Percentiles rank a stretch among this genome's conserved stretches.
These are phyloP conservation scores for Heterotis niloticus DNA, from an alignment of 2,113 vertebrate species.

Conservation along the genomic window DNA sequence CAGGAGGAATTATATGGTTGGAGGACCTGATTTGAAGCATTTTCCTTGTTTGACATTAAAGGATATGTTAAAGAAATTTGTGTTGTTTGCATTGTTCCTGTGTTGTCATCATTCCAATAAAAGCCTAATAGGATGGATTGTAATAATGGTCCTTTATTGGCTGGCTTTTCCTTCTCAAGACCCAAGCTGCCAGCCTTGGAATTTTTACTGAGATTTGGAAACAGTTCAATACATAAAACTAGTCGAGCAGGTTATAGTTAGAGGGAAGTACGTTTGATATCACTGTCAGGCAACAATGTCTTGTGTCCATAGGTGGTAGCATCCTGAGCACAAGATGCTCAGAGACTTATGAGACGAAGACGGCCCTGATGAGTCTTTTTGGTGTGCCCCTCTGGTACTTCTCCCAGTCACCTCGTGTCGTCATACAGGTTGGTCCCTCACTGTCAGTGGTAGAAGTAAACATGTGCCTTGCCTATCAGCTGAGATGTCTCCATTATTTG, in stretches of 20 bases:
- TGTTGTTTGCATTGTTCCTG: background rate
- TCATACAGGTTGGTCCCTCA: slow-evolving; percentile 81
- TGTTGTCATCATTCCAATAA: background rate
- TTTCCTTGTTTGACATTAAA: background rate
- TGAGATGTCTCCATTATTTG: too few species aligned
- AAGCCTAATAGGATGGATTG: background rate
- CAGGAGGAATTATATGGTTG: background rate
- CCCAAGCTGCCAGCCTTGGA: too few species aligned
- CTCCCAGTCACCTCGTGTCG: slow-evolving; percentile 87
- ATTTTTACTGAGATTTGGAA: too few species aligned
- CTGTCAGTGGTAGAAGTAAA: too few species aligned
- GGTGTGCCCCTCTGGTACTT: slow-evolving; percentile 90
- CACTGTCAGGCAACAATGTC: background rate
- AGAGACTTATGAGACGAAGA: slow-evolving; percentile 88
- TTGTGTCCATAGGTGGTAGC: slow-evolving; percentile 76
- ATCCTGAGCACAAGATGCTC: slow-evolving; percentile 91
- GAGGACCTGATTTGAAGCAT: background rate
- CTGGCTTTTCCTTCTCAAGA: too few species aligned
- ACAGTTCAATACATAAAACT: too few species aligned
- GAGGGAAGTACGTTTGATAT: background rate
- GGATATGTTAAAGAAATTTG: background rate
- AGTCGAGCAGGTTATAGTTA: too few species aligned
- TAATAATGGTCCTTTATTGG: too few species aligned
- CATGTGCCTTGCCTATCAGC: too few species aligned
- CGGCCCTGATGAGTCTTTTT: slow-evolving; percentile 86